phyloP scores from a whole-genome alignment of 2,113 vertebrate species.

The Burhinus oedicnemus region DNA sequence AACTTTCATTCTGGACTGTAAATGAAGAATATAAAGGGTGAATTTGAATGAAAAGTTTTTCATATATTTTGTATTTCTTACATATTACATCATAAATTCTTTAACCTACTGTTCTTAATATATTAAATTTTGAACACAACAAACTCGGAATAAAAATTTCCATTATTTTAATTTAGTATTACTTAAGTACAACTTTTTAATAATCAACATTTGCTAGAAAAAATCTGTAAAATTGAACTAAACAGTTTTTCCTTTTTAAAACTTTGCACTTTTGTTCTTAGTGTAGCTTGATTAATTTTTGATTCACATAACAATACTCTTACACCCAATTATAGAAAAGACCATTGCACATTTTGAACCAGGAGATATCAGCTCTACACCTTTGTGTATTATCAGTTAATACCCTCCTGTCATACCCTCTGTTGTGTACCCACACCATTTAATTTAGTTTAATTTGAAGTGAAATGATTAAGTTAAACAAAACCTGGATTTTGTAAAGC shows the following conservation, averaged over 20 bases:
- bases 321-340: not conserved
- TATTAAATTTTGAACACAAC: not conserved
- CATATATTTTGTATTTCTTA: not conserved
- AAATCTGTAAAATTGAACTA: not conserved
- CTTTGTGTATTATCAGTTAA: accelerated
- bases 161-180: not conserved
- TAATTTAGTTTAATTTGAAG: not conserved
- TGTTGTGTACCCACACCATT: not conserved
- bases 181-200: not conserved
- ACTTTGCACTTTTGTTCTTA: not conserved
- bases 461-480: not conserved
- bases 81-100: not conserved
- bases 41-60: not conserved
- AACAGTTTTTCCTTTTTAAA: not conserved
- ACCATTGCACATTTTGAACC: not conserved
- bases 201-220: not conserved
- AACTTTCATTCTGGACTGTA: not conserved
- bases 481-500: not conserved
- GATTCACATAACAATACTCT: not conserved
- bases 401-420: not conserved
- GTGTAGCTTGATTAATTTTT: not conserved
- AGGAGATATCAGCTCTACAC: not conserved
- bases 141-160: not conserved
- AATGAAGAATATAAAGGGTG: not conserved
- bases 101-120: not conserved